These are phyloP conservation scores for Drosophila hydei DNA, from an alignment of 1,140 invertebrate genomes.

Conservation along the genomic window DNA sequence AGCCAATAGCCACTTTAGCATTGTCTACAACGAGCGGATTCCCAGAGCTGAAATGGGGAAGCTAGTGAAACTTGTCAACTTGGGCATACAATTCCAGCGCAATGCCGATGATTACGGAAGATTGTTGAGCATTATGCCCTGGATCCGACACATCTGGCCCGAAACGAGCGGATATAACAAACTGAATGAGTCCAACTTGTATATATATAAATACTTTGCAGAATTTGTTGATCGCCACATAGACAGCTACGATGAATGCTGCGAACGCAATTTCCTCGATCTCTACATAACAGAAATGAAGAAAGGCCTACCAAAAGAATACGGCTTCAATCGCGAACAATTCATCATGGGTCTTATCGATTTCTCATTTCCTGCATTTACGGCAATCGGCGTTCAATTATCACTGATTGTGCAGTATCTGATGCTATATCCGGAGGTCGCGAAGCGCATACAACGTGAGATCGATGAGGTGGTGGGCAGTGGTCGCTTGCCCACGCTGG, in stretches of 20 bases:
- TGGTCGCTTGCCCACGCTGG: conserved; percentile 86
- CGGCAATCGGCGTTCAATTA: conserved; percentile 84
- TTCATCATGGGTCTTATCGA: conserved; percentile 85
- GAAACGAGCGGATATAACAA: conserved; percentile 85
- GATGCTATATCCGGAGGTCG: conserved; percentile 87
- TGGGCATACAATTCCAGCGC: conserved; percentile 84
- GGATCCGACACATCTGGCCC: conserved; percentile 86
- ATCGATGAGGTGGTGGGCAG: conserved; percentile 89
- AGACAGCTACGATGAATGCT: conserved; percentile 82
- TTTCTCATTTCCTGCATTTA: conserved; percentile 86
- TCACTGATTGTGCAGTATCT: conserved; percentile 87
- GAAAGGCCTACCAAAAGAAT: conserved; percentile 47
- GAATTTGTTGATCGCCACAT: conserved; percentile 83
- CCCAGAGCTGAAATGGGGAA: conserved; percentile 84
- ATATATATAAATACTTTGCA: conserved; percentile 71
- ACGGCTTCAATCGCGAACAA: conserved; percentile 84
- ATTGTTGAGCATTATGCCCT: conserved; percentile 86
- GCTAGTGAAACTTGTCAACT: conserved; percentile 64
- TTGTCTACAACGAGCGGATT: conserved; percentile 83
- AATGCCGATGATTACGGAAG: conserved; percentile 85
- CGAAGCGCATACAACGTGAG: conserved; percentile 88
- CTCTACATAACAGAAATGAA: conserved; percentile 85
- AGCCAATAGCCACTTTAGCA: conserved; percentile 84
- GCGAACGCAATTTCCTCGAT: conserved; percentile 85
- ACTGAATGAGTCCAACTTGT: conserved; percentile 83